Percentiles rank a stretch among this genome's conserved stretches.
These are phyloP conservation scores for Nephrocerus scutellatus DNA, from an alignment of 2,888 invertebrate genomes.

Conservation along the genomic window DNA sequence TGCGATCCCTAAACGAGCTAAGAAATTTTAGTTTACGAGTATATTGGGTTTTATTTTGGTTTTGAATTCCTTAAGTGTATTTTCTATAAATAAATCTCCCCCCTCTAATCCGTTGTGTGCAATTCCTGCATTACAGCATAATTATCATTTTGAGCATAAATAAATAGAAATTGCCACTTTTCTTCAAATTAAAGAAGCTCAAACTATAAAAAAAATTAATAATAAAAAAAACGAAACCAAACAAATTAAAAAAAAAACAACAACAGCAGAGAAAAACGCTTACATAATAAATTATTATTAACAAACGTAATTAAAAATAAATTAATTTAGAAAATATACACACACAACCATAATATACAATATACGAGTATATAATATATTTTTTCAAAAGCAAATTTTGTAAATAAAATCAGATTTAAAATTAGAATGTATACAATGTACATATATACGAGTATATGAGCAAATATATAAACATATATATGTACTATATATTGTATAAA, in stretches of 20 bases:
- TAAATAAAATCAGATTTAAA: conserved; percentile 20
- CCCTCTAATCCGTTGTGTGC: too few species aligned
- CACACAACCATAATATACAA: conserved; percentile 23
- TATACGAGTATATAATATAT: conserved; percentile 22
- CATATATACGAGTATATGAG: conserved; percentile 13
- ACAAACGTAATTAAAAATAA: too few species aligned
- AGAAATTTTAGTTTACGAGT: too few species aligned
- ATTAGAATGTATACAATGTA: too few species aligned
- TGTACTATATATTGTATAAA: conserved; percentile 21
- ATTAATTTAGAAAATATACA: conserved; percentile 24
- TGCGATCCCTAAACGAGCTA: too few species aligned
- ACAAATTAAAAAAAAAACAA: conserved; percentile 19
- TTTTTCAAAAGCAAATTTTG: conserved; percentile 19
- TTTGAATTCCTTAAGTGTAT: too few species aligned
- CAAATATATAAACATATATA: conserved; percentile 7
- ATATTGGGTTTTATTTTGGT: too few species aligned
- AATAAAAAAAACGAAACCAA: conserved; percentile 9
- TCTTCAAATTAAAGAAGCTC: too few species aligned
- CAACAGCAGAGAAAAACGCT: conserved; percentile 25
- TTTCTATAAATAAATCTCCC: too few species aligned
- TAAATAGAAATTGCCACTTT: too few species aligned
- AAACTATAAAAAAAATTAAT: conserved; percentile 26
- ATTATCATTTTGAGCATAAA: too few species aligned
- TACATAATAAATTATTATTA: conserved; percentile 24
- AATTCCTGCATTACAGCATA: too few species aligned